Conservation (phyloP, 2,113 vertebrate species). For the Abramis brama region DNA sequence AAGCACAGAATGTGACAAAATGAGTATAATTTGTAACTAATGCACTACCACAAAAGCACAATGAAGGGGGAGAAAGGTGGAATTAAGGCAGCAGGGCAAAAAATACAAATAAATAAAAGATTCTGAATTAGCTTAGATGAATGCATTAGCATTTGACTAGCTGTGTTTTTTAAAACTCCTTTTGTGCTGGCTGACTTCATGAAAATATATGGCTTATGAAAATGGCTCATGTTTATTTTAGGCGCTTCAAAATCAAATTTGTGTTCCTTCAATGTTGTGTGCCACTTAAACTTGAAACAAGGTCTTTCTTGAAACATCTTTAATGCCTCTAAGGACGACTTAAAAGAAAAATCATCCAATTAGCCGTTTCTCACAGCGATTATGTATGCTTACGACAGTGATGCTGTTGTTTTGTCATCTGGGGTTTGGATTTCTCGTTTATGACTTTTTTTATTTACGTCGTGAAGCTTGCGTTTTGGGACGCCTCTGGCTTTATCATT, state of each 20-base stretch:
- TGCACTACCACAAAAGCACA: conserved; percentile 45
- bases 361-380: conserved; percentile 60
- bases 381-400: conserved; percentile 45
- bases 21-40: conserved; percentile 55
- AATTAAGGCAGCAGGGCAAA: conserved; percentile 11
- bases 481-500: conserved; percentile 19
- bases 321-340: conserved; percentile 62
- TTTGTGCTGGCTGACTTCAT: conserved; percentile 6
- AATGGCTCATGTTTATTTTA: conserved; percentile 24
- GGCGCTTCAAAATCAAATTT: conserved; percentile 50
- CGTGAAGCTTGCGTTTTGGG: conserved; percentile 55
- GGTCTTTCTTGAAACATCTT: conserved; percentile 56
- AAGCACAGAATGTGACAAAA: conserved; percentile 47
- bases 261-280: conserved; percentile 60
- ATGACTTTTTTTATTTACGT: conserved; percentile 19
- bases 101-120: background rate
- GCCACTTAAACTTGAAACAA: conserved; percentile 64
- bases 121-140: conserved; percentile 31
- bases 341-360: conserved; percentile 67
- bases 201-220: conserved; percentile 47
- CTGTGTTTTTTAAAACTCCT: conserved; percentile 21
- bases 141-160: conserved; percentile 41
- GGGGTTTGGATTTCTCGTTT: conserved; percentile 55
- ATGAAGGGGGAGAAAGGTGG: conserved; percentile 4
- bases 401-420: conserved; percentile 56